A percentile compares a stretch with the other conserved stretches of the same genome.
These are phyloP conservation scores for Acanthurus tractus DNA, from an alignment of 2,797 vertebrate species.

Conservation along the genomic window DNA sequence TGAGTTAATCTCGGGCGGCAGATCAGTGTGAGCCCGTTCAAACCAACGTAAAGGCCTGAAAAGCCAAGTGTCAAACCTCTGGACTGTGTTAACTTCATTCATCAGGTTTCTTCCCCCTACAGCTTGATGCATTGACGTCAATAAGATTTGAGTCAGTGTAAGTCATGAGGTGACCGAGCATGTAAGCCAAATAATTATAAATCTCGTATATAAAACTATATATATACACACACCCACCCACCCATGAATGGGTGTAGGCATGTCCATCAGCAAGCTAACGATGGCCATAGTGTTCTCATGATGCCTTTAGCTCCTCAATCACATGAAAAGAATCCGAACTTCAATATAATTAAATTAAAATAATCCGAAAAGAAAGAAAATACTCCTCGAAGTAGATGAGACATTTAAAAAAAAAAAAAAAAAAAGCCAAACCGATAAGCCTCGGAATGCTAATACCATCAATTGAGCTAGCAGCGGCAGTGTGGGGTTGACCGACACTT, in stretches of 20 bases:
- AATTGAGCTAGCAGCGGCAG: slow-evolving; percentile 39
- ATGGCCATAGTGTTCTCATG: slow-evolving; percentile 11
- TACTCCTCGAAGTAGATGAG: neutral
- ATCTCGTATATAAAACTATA: neutral
- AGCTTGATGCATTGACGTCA: neutral
- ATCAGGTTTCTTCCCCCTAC: neutral
- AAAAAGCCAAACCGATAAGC: slow-evolving; percentile 10
- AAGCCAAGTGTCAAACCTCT: slow-evolving; percentile 10
- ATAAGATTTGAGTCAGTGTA: too few relatives aligned
- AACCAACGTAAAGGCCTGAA: neutral
- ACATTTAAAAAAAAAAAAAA: neutral
- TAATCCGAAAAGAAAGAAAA: neutral
- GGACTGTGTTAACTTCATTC: neutral
- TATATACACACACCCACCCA: neutral
- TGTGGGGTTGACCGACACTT: slow-evolving; percentile 65
- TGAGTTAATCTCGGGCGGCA: neutral
- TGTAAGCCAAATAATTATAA: neutral
- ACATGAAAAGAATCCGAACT: fast-evolving
- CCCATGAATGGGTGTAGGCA: slow-evolving; percentile 58
- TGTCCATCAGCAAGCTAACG: slow-evolving; percentile 39
- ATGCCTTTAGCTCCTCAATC: neutral
- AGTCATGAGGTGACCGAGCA: neutral
- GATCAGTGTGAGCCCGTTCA: neutral
- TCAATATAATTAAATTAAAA: neutral
- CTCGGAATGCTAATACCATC: slow-evolving; percentile 31